Conservation (phyloP, 53 echinoderm and acorn worm species). For the Astropecten irregularis region DNA sequence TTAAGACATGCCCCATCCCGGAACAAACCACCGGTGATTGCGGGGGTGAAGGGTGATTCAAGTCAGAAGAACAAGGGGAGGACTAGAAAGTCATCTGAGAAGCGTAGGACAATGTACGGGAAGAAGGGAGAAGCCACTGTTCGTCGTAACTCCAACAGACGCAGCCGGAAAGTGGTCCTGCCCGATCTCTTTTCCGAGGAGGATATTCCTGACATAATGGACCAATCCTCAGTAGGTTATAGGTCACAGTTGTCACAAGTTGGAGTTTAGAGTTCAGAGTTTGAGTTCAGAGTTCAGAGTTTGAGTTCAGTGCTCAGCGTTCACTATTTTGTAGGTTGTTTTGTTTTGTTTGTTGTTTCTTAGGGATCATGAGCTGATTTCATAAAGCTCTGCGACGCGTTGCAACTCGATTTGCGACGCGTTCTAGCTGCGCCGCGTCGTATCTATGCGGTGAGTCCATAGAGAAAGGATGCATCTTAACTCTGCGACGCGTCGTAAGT, state of each 20-base stretch:
- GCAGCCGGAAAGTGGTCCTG: slow-evolving; percentile 15
- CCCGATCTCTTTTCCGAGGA: slow-evolving; percentile 48
- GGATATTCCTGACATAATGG: slow-evolving; percentile 31
- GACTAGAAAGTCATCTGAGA: background rate
- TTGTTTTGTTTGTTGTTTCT: no score
- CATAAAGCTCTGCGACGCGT: no score
- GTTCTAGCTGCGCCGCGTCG: no score
- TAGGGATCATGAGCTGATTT: no score
- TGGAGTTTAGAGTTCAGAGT: slow-evolving; percentile 24
- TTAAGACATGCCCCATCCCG: slow-evolving; percentile 14
- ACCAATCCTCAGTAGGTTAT: slow-evolving; percentile 61
- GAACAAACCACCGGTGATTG: slow-evolving; percentile 46
- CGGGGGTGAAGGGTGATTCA: background rate
- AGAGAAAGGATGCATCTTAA: no score
- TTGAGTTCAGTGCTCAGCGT: no score
- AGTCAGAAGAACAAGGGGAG: background rate
- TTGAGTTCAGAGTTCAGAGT: background rate
- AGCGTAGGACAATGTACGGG: background rate
- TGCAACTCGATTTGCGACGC: no score
- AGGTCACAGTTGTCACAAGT: background rate
- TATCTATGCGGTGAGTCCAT: no score
- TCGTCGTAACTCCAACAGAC: slow-evolving; percentile 22
- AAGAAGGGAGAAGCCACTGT: background rate
- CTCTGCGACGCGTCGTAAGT: no score
- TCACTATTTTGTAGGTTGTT: no score